Evolutionary conservation across 2,888 invertebrate genomes (phyloP).

Genomic region (Brassicogethes aeneus): DNA sequence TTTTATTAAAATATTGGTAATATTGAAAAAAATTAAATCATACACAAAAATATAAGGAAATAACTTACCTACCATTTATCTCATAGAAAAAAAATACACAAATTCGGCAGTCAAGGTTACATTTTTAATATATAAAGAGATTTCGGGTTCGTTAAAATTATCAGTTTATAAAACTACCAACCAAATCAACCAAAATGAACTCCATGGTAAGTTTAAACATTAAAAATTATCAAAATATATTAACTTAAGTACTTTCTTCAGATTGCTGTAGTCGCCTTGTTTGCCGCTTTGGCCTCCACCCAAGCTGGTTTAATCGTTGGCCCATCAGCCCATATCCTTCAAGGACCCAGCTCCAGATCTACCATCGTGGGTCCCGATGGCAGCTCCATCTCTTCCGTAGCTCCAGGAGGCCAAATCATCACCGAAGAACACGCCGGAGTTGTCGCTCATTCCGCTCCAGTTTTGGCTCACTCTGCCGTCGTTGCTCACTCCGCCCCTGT

Average conservation of each 20-base stretch:
- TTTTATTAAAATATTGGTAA: too few relatives aligned
- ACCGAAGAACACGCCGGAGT: conserved; percentile 19
- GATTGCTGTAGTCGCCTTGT: conserved; percentile 20
- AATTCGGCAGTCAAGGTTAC: conserved; percentile 1
- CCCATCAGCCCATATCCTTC: conserved; percentile 22
- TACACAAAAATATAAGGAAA: too few relatives aligned
- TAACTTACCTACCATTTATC: too few relatives aligned
- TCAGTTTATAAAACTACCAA: background rate
- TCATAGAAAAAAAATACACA: too few relatives aligned
- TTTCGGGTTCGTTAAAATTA: conserved; percentile 2
- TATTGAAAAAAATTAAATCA: too few relatives aligned
- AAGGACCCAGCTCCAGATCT: conserved; percentile 28
- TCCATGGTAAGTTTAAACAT: conserved; percentile 23
- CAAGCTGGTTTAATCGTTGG: conserved; percentile 20
- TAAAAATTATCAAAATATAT: conserved; percentile 4
- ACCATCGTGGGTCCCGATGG: conserved; percentile 27
- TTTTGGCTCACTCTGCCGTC: conserved; percentile 3
- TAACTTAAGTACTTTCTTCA: conserved; percentile 8
- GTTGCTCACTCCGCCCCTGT: conserved; percentile 4
- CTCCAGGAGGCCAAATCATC: conserved; percentile 26
- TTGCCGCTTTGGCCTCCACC: conserved; percentile 24
- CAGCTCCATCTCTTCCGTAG: conserved; percentile 25
- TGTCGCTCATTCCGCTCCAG: conserved; percentile 13
- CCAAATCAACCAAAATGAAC: conserved; percentile 22
- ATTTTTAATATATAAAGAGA: conserved; percentile 2